Base-by-base conservation (phyloP, 1,140 invertebrate species). In the Nylanderia fulva region DNA sequence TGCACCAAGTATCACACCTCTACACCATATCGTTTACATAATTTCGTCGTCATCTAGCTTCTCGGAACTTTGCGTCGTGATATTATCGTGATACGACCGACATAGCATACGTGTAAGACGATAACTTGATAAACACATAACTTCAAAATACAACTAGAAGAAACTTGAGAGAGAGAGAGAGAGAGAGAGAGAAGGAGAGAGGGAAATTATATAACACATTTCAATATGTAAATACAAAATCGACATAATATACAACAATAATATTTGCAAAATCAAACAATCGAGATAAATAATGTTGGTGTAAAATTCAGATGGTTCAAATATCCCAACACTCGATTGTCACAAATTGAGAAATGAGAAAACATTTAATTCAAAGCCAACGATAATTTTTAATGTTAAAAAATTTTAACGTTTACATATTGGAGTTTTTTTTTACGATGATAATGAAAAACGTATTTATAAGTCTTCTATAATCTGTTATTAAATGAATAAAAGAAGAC, bases 1-100 rank as follows among this genome's bases (percentile, higher is more conserved):
- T 27, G n/a, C 24, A 45, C 48, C 61, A 45, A 82, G 52, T 71
- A 45, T 82, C 68, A 72, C 54, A 48, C 45, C 45, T 48, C 77
- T 71, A 33, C 36, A 45, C 18, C 52, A n/a, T 72, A 58, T 82
- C 48, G 52, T 82, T 82, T 72, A 82, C 77, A 82, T 82, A 82
- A 82, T 82, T 82, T 71, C n/a, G 8, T 45, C 66, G 77, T 72
- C 66, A 58, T 72, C 33, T 82, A 39, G 66, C 52, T 82, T 72
- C 77, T 58, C n/a, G 27, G 52, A 82, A 82, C 54, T 71, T 54
- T n/a, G 24, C 48, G 24, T 80, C 39, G 52, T 15, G 18, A 71
- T 72, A 42, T 71, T 58, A 72, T 8, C 0, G 3, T 21, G 36
- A 48, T 18, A 39, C n/a, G 58, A 36, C 13, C 6, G 45, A 58